These are phyloP conservation scores for Oedothorax gibbosus DNA, from an alignment of 1,140 invertebrate species.

Conservation along the genomic window DNA sequence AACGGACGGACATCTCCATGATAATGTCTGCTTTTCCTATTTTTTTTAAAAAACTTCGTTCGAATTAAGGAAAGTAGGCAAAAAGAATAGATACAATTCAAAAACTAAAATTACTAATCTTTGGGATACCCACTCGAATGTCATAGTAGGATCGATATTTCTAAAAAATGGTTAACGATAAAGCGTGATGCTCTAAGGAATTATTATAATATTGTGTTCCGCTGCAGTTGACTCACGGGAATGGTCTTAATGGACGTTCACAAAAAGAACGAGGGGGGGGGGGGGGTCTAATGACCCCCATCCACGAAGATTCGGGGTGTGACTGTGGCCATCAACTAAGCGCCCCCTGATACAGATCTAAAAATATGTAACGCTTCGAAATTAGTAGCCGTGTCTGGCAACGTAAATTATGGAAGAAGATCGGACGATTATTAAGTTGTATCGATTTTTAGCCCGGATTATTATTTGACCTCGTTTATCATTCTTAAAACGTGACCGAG, in stretches of 20 bases:
- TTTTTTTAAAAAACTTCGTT: too few species aligned
- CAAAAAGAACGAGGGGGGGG: neutral
- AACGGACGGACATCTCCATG: too few species aligned
- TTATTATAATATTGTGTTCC: conserved; percentile 25
- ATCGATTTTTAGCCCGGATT: conserved; percentile 7
- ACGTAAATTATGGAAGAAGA: conserved; percentile 3
- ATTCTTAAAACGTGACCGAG: neutral
- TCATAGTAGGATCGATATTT: too few species aligned
- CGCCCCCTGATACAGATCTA: conserved; percentile 19
- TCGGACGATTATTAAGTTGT: conserved; percentile 13
- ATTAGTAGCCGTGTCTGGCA: neutral
- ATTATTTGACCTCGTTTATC: conserved; percentile 14
- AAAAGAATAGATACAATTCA: too few species aligned
- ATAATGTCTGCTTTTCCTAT: too few species aligned
- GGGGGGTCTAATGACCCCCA: conserved; percentile 25
- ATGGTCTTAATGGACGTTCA: conserved; percentile 14
- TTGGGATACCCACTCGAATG: too few species aligned
- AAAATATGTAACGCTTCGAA: conserved; percentile 16
- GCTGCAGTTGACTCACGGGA: conserved; percentile 18
- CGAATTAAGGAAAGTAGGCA: too few species aligned
- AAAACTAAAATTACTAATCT: too few species aligned
- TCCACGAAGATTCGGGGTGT: conserved; percentile 20
- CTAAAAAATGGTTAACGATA: too few species aligned
- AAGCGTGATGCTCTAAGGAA: too few species aligned
- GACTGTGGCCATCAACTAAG: conserved; percentile 22